These are phyloP conservation scores for Caranx ignobilis DNA, from an alignment of 2,113 vertebrate species.

Conservation along the genomic window DNA sequence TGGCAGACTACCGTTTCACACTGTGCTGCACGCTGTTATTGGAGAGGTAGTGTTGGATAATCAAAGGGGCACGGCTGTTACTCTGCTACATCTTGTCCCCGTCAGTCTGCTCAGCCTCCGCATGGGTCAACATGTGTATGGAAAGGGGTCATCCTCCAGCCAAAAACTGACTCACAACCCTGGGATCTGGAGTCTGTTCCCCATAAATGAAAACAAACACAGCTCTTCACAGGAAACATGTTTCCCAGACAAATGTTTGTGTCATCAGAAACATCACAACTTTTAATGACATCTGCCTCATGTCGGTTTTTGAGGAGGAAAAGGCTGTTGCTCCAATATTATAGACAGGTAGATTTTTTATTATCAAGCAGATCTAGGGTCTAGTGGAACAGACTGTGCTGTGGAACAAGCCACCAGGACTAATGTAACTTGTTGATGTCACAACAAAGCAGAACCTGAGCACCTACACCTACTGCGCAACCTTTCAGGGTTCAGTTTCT, in stretches of 20 bases:
- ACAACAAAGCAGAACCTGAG: too few species aligned
- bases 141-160: conserved; percentile 41
- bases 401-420: too few species aligned
- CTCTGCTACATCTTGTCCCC: neutral
- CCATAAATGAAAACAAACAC: conserved; percentile 53
- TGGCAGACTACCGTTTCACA: conserved; percentile 37
- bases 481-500: too few species aligned
- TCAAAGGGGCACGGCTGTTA: neutral
- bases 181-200: conserved; percentile 42
- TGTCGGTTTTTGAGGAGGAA: neutral
- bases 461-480: too few species aligned
- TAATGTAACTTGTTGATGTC: too few species aligned
- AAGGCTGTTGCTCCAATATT: neutral
- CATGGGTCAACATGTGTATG: conserved; percentile 41
- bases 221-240: conserved; percentile 36
- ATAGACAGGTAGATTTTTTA: too few species aligned
- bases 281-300: neutral
- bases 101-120: neutral
- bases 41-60: neutral
- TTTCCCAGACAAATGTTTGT: conserved; percentile 33
- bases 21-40: neutral
- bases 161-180: conserved; percentile 48
- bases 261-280: conserved; percentile 45
- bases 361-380: too few species aligned
- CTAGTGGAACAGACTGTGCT: too few species aligned